A percentile compares a stretch with the other conserved stretches of the same genome.
These are phyloP conservation scores for Nowickia ferox DNA, from an alignment of 2,888 invertebrate species.

Conservation along the genomic window DNA sequence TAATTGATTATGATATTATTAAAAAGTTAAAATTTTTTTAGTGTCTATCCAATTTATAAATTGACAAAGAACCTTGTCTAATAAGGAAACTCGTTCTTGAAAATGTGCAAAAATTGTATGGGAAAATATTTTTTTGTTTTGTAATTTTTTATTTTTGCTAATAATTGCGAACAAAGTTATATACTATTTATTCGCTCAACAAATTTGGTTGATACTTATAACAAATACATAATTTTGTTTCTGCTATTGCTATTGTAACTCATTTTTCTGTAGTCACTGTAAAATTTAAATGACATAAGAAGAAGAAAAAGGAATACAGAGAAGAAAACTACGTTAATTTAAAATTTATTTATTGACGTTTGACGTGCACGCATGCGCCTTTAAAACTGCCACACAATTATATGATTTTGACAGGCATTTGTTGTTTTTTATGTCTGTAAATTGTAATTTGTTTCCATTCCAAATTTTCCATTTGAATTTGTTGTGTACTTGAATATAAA, in stretches of 20 bases:
- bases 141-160: constrained; percentile 44
- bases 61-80: constrained; percentile 66
- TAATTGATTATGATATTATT: constrained; percentile 66
- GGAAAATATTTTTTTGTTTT: constrained; percentile 56
- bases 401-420: constrained; percentile 62
- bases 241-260: constrained; percentile 7
- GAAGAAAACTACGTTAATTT: constrained; percentile 52
- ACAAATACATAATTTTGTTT: constrained; percentile 30
- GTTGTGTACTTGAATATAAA: constrained; percentile 54
- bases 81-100: constrained; percentile 68
- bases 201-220: constrained; percentile 66
- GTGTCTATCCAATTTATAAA: constrained; percentile 53
- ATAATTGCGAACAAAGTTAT: constrained; percentile 63
- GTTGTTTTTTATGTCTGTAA: constrained; percentile 26
- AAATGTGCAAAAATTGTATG: constrained; percentile 60
- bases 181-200: constrained; percentile 35
- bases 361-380: constrained; percentile 71
- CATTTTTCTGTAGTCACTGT: constrained; percentile 14
- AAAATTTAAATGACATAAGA: constrained; percentile 12
- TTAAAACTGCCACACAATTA: constrained; percentile 66
- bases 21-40: constrained; percentile 33
- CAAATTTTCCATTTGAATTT: constrained; percentile 42
- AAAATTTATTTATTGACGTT: constrained; percentile 69
- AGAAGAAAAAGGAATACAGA: not conserved
- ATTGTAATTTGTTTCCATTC: constrained; percentile 12